Percentiles rank a stretch among this genome's conserved stretches.
phyloP scores from a whole-genome alignment of 2,888 invertebrate species.

The Napeogenes inachia region DNA sequence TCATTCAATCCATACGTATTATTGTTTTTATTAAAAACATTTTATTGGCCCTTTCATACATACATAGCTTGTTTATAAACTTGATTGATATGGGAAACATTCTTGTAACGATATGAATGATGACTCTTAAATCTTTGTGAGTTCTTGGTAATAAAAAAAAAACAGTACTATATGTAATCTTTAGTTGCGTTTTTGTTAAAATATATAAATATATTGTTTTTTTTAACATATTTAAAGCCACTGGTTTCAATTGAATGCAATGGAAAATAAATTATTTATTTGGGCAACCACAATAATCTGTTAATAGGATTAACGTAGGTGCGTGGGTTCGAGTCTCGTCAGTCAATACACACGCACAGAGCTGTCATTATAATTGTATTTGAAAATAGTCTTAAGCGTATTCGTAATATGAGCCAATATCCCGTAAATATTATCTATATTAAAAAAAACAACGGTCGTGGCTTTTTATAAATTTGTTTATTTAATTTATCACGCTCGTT shows the following conservation, averaged over 20 bases:
- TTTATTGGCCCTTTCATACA: conserved; percentile 48
- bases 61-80: conserved; percentile 45
- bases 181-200: no score
- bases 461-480: conserved; percentile 74
- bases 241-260: conserved; percentile 50
- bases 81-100: conserved; percentile 70
- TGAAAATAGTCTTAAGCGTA: not conserved
- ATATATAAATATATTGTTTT: not conserved
- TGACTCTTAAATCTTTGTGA: conserved; percentile 24
- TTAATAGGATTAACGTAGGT: conserved; percentile 69
- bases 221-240: conserved; percentile 28
- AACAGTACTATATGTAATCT: not conserved
- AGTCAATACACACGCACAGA: conserved; percentile 25
- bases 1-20: conserved; percentile 50
- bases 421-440: not conserved
- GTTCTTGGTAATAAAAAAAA: not conserved
- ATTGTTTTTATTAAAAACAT: conserved; percentile 64
- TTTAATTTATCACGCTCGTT: conserved; percentile 75
- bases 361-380: conserved; percentile 7
- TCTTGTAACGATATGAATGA: conserved; percentile 28
- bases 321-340: conserved; percentile 63
- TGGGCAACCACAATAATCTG: conserved; percentile 60
- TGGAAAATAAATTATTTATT: conserved; percentile 71
- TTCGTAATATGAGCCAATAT: conserved; percentile 11
- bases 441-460: conserved; percentile 56